Evolutionary conservation across 2,888 invertebrate genomes (phyloP), one percentile per base, ranked within the genome.

Genomic region (Chironomus tentans): DNA sequence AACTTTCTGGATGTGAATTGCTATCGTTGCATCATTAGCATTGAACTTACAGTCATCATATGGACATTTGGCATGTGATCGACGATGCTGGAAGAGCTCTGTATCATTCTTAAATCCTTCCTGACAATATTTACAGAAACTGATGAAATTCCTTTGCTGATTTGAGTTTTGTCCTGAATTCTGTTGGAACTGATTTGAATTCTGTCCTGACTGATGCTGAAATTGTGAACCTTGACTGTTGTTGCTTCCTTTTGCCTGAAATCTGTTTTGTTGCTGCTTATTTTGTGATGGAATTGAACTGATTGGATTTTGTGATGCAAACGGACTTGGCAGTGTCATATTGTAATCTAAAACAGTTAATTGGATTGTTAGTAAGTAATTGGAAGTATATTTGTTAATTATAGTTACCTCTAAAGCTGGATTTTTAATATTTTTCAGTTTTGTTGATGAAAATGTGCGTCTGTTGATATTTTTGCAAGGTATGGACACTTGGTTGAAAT

Each of bases 41-140:
- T 76, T 76, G 15, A 76, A 76, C 15, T 69, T 68, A 21, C 76
- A 76, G 0, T 61, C 69, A 21, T 76, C 76, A 18, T 69, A 76
- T 21, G 76, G 69, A 61, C 76, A 76, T 22, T 50, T 76, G 2
- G 50, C 28, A 38, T 76, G 76, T 7, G 18, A 6, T 15, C 68
- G 38, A 2, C 74, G 46, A 24, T 74, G 74, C n/a, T 68, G 65
- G 12, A 22, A 48, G 1, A 74, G 68, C 13, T 74, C 74, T n/a
- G 18, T 68, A n/a, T 74, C 47, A 74, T 18, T 48, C 1, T 5
- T 21, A 48, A 74, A 74, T 4, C 47, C 68, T 68, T 68, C 68
- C 4, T 47, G 18, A 21, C 74, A 74, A 13, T 18, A 65, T 38
- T 65, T 68, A 38, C 74, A 74, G 15, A n/a, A 73, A 46, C 38